Conservation (phyloP, 1,140 invertebrate genomes). For the Cylas formicarius region DNA sequence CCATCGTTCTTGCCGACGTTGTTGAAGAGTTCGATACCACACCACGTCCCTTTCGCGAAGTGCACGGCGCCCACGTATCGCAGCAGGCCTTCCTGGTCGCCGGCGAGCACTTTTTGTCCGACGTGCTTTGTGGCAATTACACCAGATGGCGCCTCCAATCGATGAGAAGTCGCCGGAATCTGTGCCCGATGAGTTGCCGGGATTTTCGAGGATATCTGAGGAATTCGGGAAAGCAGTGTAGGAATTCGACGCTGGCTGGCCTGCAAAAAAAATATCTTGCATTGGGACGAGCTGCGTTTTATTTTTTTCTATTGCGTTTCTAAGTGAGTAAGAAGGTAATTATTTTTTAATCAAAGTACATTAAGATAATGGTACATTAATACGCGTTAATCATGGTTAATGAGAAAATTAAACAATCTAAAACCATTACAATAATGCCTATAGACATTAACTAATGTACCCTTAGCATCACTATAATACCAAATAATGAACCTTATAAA, state of each 20-base stretch:
- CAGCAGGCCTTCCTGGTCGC: constrained; percentile 46
- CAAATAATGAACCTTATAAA: too few relatives aligned
- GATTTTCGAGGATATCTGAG: constrained; percentile 22
- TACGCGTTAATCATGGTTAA: too few relatives aligned
- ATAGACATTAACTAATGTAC: too few relatives aligned
- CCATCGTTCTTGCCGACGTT: constrained; percentile 58
- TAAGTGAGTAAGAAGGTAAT: too few relatives aligned
- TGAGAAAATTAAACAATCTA: too few relatives aligned
- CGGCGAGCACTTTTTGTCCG: constrained; percentile 49
- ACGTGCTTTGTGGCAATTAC: constrained; percentile 37
- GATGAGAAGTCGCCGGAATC: constrained; percentile 2
- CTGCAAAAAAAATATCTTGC: constrained; percentile 25
- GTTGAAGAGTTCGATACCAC: constrained; percentile 54
- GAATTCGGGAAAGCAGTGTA: constrained; percentile 31
- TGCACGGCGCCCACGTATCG: constrained; percentile 51
- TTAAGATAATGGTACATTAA: too few relatives aligned
- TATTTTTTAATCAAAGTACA: too few relatives aligned
- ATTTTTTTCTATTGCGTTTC: too few relatives aligned
- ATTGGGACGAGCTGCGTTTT: too few relatives aligned
- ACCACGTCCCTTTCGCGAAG: constrained; percentile 54
- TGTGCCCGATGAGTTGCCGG: constrained; percentile 3
- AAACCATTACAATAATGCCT: too few relatives aligned
- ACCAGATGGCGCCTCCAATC: not conserved
- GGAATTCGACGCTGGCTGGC: constrained; percentile 25
- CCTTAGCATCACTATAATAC: too few relatives aligned